Evolutionary conservation across 2,113 vertebrate genomes (phyloP), one percentile per base, ranked within the genome.

Genomic region (Athene cunicularia): DNA sequence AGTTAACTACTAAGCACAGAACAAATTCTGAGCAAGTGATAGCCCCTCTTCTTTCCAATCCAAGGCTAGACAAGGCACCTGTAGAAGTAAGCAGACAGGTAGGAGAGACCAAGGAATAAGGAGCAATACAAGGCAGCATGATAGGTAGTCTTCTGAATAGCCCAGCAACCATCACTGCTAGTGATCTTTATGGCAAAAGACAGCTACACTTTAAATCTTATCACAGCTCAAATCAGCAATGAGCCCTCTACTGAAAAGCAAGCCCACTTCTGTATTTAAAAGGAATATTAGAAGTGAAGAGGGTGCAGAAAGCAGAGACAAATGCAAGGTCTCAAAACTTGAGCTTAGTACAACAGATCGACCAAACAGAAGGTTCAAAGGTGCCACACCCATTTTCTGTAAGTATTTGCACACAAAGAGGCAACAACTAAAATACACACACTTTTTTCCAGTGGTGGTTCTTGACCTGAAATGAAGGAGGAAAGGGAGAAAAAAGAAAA

Each of bases 401-500:
- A 62, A 6, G 1, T 6, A 72, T 75, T 12, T 93, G 53, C 18
- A 60, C 39, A 67, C 4, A 77, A 56, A 66, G 8, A 9, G 8
- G 53, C 12, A 77, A 81, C 7, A 53, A 45, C 19, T 62, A 50
- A 91, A 86, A 68, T 3, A 10, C 15, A 67, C 15, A 33, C 8
- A 32, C 5, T n/a, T 68, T 86, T 86, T 83, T 63, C n/a, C 50
- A 80, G 41, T 11, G 39, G 39, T 37, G 53, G 24, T 12, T 86
- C 18, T 82, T 62, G 30, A 1, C 3, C 28, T 59, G 41, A 74
- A 88, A 74, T 8, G 11, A 71, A n/a, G 33, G 56, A 73, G 35
- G 14, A 60, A 52, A 24, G 3, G 8, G 13, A 13, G 26, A 39
- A n/a, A 18, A 62, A 63, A 33, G 0, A 13, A 0, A 30, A 30